Conservation (phyloP, 2,888 invertebrate genomes). For the Arctia plantaginis region DNA sequence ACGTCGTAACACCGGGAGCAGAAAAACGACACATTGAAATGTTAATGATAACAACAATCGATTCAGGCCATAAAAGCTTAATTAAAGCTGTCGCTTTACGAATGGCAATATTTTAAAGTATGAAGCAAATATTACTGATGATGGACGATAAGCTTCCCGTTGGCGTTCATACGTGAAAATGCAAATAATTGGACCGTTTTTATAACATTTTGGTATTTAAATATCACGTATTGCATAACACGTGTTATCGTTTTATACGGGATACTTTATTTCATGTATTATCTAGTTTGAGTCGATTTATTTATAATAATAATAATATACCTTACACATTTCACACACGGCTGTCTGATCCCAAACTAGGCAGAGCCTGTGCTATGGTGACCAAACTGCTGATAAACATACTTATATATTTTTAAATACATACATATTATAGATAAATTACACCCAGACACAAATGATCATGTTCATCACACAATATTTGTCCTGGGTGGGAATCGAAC, state of each 20-base stretch:
- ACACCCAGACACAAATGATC: no score
- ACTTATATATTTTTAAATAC: no score
- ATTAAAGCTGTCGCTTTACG: conserved; percentile 57
- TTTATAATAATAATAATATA: no score
- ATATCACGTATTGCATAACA: neutral
- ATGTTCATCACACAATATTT: no score
- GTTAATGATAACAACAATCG: conserved; percentile 56
- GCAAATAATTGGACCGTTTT: conserved; percentile 57
- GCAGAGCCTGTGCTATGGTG: no score
- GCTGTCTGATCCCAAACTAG: no score
- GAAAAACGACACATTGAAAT: conserved; percentile 48
- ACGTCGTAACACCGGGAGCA: conserved; percentile 34
- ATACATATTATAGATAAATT: no score
- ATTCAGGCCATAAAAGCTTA: conserved; percentile 60
- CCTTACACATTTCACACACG: no score
- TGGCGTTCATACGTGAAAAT: conserved; percentile 53
- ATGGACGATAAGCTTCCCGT: conserved; percentile 54
- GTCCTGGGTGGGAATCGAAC: no score
- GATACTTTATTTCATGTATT: neutral
- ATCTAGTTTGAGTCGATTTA: neutral
- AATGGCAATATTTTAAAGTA: conserved; percentile 51
- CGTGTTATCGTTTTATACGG: neutral
- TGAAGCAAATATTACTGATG: conserved; percentile 58
- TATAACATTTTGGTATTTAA: neutral
- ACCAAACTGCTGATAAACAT: no score